Percentiles rank a stretch among this genome's conserved stretches.
Conservation (phyloP, 2,113 vertebrate species). For the Nyctibius bracteatus region DNA sequence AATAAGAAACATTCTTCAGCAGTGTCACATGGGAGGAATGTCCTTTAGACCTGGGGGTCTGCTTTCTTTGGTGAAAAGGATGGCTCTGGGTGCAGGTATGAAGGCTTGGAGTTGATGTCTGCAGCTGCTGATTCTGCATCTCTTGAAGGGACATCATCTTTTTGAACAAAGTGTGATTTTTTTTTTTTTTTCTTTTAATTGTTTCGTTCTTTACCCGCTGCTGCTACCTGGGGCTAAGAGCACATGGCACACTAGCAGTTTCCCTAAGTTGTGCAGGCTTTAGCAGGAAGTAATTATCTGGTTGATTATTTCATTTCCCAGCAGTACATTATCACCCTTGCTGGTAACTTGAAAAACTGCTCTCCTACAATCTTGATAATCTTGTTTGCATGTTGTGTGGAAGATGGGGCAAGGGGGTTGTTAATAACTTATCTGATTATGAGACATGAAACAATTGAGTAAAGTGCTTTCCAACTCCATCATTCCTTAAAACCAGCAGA, state of each 20-base stretch:
- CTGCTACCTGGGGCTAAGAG: neutral
- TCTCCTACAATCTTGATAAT: neutral
- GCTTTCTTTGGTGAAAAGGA: neutral
- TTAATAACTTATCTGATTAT: neutral
- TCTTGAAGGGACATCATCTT: rapidly evolving
- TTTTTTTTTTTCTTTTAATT: too few species aligned
- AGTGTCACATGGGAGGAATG: neutral
- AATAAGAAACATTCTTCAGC: neutral
- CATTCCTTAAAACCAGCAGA: neutral
- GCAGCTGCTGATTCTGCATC: neutral
- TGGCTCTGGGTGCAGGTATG: neutral
- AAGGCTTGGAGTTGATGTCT: neutral
- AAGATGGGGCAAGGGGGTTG: neutral
- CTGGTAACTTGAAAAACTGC: neutral
- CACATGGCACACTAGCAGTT: neutral
- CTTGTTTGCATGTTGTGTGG: neutral
- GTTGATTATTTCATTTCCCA: neutral
- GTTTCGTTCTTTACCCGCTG: neutral
- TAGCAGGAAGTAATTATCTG: neutral
- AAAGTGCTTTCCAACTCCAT: neutral
- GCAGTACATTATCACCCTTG: neutral
- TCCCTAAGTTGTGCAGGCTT: neutral
- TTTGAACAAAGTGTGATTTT: neutral
- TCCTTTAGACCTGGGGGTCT: too few species aligned
- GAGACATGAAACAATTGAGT: neutral